These are phyloP conservation scores for Neodon shergylaensis DNA, from an alignment of 2,113 vertebrate genomes.

Conservation along the genomic window DNA sequence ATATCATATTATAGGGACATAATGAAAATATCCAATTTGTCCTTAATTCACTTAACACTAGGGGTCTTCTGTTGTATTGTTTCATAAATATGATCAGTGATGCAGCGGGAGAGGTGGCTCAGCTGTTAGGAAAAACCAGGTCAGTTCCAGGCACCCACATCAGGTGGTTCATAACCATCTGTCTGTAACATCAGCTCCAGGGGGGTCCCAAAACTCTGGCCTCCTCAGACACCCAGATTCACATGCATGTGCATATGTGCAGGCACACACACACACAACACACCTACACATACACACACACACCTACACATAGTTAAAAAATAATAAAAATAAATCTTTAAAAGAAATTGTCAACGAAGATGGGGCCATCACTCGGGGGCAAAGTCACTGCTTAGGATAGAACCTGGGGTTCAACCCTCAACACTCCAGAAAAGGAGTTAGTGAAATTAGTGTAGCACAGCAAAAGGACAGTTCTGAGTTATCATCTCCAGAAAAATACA, in stretches of 20 bases:
- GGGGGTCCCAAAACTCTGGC: not conserved
- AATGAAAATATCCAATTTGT: not conserved
- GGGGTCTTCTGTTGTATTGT: not conserved
- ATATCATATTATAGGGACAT: not conserved
- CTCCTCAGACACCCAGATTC: not conserved
- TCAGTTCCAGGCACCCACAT: not conserved
- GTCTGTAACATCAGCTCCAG: not conserved
- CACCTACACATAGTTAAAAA: not conserved
- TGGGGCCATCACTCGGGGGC: not conserved
- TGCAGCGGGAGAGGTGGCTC: not conserved
- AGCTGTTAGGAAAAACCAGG: not conserved
- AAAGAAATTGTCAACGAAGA: not conserved
- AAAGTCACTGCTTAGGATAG: not conserved
- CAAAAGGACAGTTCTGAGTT: not conserved
- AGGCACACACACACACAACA: not conserved
- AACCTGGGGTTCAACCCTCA: not conserved
- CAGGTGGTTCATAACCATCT: not conserved
- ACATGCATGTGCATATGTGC: not conserved
- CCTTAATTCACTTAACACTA: not conserved
- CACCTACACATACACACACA: not conserved
- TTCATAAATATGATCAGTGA: not conserved
- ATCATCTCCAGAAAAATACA: slow-evolving; percentile 36
- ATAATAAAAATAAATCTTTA: not conserved
- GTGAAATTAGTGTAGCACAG: not conserved
- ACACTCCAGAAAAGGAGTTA: not conserved